Evolutionary conservation across 2,113 vertebrate species (phyloP), one percentile per base, ranked within the genome.

Genomic region (Beaufortia kweichowensis): DNA sequence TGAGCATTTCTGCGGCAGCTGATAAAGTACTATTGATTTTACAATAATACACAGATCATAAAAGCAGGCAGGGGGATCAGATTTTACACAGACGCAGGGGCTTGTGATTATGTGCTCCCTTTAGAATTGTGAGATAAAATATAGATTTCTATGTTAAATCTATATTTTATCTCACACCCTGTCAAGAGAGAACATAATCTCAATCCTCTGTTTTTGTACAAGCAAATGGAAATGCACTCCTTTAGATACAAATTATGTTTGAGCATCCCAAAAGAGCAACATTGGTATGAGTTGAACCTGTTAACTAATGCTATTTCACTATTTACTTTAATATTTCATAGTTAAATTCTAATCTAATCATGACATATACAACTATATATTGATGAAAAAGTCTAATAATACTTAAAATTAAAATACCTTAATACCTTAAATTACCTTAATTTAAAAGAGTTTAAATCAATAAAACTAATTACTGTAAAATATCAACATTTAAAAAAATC

Each of bases 11-110:
- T 69, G 87, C 84, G 84, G 84, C 82, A 63, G 79, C 81, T 59
- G 88, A 89, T 83, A 66, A 83, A 80, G 53, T 48, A 62, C 61
- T 78, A 81, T 91, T 90, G 90, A 91, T 91, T 89, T 85, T 86
- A 78, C 67, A 35, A 85, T 86, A 86, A 89, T 85, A 89, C 85
- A 90, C 86, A 83, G 3, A 46, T 53, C 48, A 53, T 21, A 21
- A 53, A 53, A 39, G 83, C 81, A 84, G 82, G 79, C 79, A 77
- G 57, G 10, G 57, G 62, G 48, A 53, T 57, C 33, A 39, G 50
- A 39, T 17, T 53, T 31, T 61, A 23, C 19, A 72, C 35, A 60
- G 21, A 46, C 57, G 35, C 70, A 29, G 15, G 31, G 56, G 24
- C 3, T 19, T 73, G 23, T 59, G 55, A 73, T 73, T 46, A 73